phyloP scores from a whole-genome alignment of 2,797 vertebrate species.

The Dicrostonyx torquatus region DNA sequence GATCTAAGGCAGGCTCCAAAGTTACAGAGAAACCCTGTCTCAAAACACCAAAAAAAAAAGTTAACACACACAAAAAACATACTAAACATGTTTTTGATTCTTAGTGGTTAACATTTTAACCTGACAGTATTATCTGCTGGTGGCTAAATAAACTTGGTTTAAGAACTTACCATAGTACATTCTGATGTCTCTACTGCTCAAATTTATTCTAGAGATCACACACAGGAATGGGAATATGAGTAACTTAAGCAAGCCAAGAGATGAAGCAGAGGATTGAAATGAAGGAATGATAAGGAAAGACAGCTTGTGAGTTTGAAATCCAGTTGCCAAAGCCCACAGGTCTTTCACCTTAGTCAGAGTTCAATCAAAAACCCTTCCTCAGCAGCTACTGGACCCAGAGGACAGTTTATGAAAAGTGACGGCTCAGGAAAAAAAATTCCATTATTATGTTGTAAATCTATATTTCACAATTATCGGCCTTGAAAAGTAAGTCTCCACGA shows the following conservation, averaged over 20 bases:
- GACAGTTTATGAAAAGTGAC: background rate
- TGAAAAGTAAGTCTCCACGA: conserved; percentile 29
- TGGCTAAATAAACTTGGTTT: background rate
- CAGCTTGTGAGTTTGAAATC: background rate
- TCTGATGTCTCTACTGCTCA: background rate
- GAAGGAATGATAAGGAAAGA: background rate
- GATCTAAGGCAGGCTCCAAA: too few species aligned
- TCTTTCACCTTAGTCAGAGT: background rate
- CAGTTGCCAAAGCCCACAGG: background rate
- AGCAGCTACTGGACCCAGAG: background rate
- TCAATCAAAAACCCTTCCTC: background rate
- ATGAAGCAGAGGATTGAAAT: background rate
- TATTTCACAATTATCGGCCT: background rate
- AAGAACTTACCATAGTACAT: background rate
- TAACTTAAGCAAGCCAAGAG: background rate
- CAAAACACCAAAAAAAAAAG: too few species aligned
- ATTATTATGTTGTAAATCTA: background rate
- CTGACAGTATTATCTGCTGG: background rate
- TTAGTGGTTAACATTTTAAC: background rate
- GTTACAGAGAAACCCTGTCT: too few species aligned
- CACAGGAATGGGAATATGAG: background rate
- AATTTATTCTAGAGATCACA: background rate
- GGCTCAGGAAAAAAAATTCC: background rate
- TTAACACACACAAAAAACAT: background rate
- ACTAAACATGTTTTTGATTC: background rate